Evolutionary conservation across 2,888 invertebrate genomes (phyloP).

Genomic region (Danaus chrysippus): DNA sequence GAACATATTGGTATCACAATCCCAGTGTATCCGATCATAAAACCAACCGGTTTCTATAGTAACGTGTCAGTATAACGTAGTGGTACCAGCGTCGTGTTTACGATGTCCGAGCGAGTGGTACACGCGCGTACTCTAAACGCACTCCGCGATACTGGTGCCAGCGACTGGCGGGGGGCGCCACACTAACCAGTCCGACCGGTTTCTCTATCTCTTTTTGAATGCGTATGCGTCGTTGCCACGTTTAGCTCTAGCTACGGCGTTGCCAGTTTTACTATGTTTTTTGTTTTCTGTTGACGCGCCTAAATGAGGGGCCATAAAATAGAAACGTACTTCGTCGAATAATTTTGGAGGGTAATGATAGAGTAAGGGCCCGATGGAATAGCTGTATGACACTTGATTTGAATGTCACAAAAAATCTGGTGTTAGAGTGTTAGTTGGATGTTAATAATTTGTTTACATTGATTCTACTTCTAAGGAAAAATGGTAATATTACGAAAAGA

Average conservation of each 20-base stretch:
- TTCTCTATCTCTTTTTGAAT: slow-evolving; percentile 59
- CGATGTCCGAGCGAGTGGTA: slow-evolving; percentile 29
- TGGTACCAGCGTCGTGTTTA: slow-evolving; percentile 46
- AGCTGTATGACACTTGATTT: slow-evolving; percentile 10
- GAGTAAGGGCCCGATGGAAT: slow-evolving; percentile 31
- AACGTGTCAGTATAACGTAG: slow-evolving; percentile 53
- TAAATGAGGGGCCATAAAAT: slow-evolving; percentile 71
- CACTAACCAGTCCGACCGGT: slow-evolving; percentile 65
- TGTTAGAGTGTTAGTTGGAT: neutral
- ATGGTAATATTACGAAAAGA: neutral
- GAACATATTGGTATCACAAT: slow-evolving; percentile 55
- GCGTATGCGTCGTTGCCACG: slow-evolving; percentile 74
- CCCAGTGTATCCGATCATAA: slow-evolving; percentile 50
- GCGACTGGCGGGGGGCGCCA: slow-evolving; percentile 44
- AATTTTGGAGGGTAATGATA: slow-evolving; percentile 39
- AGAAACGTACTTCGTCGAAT: slow-evolving; percentile 58
- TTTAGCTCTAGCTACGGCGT: slow-evolving; percentile 57
- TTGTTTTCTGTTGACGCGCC: slow-evolving; percentile 71
- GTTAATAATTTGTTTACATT: neutral
- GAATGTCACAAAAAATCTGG: neutral
- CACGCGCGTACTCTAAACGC: slow-evolving; percentile 52
- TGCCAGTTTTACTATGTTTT: slow-evolving; percentile 64
- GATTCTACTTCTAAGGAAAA: too few relatives aligned
- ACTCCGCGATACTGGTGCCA: slow-evolving; percentile 64
- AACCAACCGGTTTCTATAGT: slow-evolving; percentile 65